Conservation (phyloP, 2,888 invertebrate species). For the Carpatolechia fugitivella region DNA sequence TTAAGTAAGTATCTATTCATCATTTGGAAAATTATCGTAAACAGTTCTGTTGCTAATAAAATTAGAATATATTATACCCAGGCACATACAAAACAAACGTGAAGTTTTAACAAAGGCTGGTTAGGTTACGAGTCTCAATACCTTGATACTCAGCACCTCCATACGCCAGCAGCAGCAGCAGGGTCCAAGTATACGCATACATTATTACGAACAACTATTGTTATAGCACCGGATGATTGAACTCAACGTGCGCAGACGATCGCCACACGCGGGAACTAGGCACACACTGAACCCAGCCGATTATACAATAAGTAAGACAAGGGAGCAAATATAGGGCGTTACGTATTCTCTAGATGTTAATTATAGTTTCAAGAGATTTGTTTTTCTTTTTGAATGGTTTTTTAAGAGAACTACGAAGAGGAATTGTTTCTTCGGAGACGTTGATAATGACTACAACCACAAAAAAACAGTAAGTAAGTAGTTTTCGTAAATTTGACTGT, state of each 20-base stretch:
- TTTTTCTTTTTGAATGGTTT: too few species aligned
- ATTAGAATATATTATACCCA: too few species aligned
- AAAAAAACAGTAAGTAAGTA: too few species aligned
- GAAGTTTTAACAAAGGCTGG: constrained; percentile 22
- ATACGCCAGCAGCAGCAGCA: constrained; percentile 38
- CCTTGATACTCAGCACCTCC: constrained; percentile 46
- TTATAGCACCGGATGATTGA: neutral
- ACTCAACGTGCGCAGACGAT: neutral
- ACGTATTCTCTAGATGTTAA: too few species aligned
- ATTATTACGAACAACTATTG: neutral
- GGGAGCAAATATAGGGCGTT: neutral
- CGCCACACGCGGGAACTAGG: neutral
- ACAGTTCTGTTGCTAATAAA: too few species aligned
- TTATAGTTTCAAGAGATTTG: too few species aligned
- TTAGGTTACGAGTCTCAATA: constrained; percentile 36
- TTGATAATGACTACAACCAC: too few species aligned
- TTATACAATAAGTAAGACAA: neutral
- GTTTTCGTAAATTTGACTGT: too few species aligned
- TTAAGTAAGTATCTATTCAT: too few species aligned
- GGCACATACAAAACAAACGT: constrained; percentile 37
- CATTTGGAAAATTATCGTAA: too few species aligned
- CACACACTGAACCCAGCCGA: constrained; percentile 8
- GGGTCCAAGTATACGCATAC: constrained; percentile 36
- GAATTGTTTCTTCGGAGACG: too few species aligned
- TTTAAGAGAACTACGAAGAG: too few species aligned